Conservation (phyloP, 2,888 invertebrate genomes). For the Plagodis pulveraria region DNA sequence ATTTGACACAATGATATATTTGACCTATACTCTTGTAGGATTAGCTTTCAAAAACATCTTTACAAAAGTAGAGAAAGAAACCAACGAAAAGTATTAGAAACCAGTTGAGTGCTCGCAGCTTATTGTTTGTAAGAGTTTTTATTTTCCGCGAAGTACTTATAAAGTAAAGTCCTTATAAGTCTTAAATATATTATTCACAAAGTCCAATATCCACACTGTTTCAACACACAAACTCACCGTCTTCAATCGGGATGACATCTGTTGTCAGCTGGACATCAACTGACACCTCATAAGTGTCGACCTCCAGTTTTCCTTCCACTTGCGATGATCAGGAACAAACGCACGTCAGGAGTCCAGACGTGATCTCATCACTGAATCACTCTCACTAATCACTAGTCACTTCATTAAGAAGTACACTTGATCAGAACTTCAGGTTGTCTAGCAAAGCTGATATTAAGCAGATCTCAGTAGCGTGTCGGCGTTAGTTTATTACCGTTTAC, state of each 20-base stretch:
- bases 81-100: no score
- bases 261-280: constrained; percentile 84
- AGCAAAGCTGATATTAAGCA: background rate
- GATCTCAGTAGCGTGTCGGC: constrained; percentile 1
- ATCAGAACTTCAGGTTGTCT: constrained; percentile 2
- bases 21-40: no score
- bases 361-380: constrained; percentile 46
- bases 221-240: constrained; percentile 61
- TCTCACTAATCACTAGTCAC: constrained; percentile 19
- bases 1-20: no score
- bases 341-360: constrained; percentile 46
- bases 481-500: background rate
- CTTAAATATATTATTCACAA: no score
- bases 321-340: constrained; percentile 42
- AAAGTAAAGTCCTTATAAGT: no score
- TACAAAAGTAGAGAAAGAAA: no score
- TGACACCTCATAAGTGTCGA: constrained; percentile 82
- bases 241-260: constrained; percentile 80
- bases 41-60: no score
- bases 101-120: no score
- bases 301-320: constrained; percentile 75
- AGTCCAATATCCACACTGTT: no score
- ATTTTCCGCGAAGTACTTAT: no score
- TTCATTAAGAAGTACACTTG: constrained; percentile 17
- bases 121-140: no score